Conservation (phyloP, 2,113 vertebrate genomes). For the Elachura formosa region DNA sequence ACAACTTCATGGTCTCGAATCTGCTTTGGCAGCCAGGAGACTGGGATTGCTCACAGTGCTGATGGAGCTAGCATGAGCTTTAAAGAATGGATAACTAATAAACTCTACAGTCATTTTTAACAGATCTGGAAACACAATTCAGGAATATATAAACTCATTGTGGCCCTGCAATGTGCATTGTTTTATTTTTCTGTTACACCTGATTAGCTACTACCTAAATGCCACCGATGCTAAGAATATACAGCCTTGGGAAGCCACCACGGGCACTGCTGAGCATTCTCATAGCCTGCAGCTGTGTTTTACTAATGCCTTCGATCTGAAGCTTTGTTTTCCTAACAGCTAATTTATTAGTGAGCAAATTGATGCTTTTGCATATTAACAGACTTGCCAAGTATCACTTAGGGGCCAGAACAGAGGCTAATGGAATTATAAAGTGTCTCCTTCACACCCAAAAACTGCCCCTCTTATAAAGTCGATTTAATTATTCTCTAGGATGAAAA, state of each 20-base stretch:
- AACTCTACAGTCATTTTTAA: not conserved
- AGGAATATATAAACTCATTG: not conserved
- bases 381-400: not conserved
- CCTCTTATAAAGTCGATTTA: not conserved
- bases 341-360: not conserved
- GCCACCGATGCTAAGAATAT: not conserved
- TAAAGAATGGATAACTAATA: not conserved
- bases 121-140: not conserved
- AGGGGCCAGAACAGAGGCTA: not conserved
- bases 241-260: not conserved
- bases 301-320: not conserved
- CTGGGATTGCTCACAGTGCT: not conserved
- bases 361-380: not conserved
- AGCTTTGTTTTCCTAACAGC: not conserved
- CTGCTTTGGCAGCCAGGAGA: not conserved
- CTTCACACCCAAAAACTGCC: not conserved
- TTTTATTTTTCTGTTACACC: not conserved
- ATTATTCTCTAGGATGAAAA: not conserved
- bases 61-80: not conserved
- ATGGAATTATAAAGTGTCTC: not conserved
- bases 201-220: not conserved
- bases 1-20: not conserved
- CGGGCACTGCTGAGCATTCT: not conserved
- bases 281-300: not conserved
- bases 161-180: not conserved